A percentile compares a stretch with the other conserved stretches of the same genome.
phyloP scores from a whole-genome alignment of 2,113 vertebrate genomes.

The Puffinus mauretanicus region DNA sequence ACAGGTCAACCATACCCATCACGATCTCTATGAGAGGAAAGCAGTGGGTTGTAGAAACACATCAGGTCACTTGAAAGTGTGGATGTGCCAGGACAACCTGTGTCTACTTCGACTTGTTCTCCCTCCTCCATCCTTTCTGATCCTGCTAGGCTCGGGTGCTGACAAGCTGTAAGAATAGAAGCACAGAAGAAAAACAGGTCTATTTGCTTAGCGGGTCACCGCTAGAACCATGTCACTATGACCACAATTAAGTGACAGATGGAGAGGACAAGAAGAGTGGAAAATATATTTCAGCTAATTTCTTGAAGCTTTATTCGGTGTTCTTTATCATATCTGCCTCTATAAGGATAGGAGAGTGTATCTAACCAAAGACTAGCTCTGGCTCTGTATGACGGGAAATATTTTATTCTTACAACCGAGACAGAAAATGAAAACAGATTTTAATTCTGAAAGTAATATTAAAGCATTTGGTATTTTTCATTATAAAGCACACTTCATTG shows the following conservation, averaged over 20 bases:
- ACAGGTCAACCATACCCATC: background rate
- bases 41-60: background rate
- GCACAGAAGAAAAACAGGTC: background rate
- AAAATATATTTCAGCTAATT: slow-evolving; percentile 3
- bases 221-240: background rate
- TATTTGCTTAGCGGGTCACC: background rate
- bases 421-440: slow-evolving; percentile 13
- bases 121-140: background rate
- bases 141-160: background rate
- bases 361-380: background rate
- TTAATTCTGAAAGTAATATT: background rate
- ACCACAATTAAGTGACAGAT: background rate
- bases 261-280: background rate
- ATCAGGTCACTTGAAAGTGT: background rate
- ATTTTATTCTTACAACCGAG: background rate
- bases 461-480: background rate
- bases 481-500: background rate
- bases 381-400: background rate
- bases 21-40: background rate
- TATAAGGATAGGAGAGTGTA: background rate
- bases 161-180: background rate
- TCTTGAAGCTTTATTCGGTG: background rate
- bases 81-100: background rate
- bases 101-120: background rate
- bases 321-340: background rate